phyloP scores from a whole-genome alignment of 1,140 invertebrate genomes.

The Halictus rubicundus region DNA sequence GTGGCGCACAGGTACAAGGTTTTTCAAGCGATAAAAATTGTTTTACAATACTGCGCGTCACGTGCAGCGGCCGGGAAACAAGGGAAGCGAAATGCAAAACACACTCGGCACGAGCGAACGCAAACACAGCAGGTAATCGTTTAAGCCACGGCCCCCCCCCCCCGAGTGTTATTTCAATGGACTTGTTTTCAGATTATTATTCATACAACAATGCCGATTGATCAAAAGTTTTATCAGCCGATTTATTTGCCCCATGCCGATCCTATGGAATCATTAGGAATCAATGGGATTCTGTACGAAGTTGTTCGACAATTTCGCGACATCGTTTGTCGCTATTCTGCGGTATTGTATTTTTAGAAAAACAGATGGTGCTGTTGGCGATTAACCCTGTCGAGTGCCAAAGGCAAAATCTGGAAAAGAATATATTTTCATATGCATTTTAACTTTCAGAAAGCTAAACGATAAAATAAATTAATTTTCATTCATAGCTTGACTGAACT shows the following conservation, averaged over 20 bases:
- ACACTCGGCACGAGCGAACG: conserved; percentile 2
- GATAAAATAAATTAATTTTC: too few relatives aligned
- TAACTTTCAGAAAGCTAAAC: too few relatives aligned
- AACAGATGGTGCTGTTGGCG: too few relatives aligned
- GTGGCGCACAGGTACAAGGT: not conserved
- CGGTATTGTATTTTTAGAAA: too few relatives aligned
- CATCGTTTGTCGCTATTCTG: too few relatives aligned
- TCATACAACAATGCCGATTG: conserved; percentile 1
- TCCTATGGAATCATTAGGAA: not conserved
- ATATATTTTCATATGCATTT: too few relatives aligned
- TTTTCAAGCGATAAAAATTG: conserved; percentile 38
- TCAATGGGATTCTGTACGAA: too few relatives aligned
- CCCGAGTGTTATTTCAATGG: conserved; percentile 16
- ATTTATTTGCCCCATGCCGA: not conserved
- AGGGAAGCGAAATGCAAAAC: conserved; percentile 41
- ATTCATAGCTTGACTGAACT: too few relatives aligned
- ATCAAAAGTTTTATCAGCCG: not conserved
- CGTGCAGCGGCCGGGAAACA: conserved; percentile 27
- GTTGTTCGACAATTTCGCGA: too few relatives aligned
- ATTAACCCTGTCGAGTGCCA: too few relatives aligned
- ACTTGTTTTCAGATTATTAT: conserved; percentile 10
- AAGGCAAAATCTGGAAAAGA: too few relatives aligned
- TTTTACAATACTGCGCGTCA: conserved; percentile 40
- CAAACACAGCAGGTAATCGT: conserved; percentile 18
- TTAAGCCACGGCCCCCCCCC: not conserved